Conservation (phyloP, 2,797 vertebrate species). For the Pygocentrus nattereri region DNA sequence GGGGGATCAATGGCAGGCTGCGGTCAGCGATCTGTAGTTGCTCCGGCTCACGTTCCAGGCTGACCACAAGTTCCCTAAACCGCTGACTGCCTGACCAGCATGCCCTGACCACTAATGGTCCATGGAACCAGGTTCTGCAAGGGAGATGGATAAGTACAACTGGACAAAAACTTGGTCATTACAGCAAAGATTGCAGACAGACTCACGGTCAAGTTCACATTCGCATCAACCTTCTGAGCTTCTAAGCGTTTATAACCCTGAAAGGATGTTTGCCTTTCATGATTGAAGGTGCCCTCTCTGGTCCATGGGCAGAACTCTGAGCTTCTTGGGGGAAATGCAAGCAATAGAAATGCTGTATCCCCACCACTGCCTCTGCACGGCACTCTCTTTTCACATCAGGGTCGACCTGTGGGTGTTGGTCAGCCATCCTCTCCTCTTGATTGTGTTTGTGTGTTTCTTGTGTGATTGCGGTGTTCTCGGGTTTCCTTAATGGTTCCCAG, state of each 20-base stretch:
- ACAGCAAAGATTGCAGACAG: slow-evolving; percentile 6
- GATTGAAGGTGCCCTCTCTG: background rate
- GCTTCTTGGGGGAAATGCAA: slow-evolving; percentile 39
- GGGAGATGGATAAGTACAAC: slow-evolving; percentile 32
- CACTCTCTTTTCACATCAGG: slow-evolving; percentile 65
- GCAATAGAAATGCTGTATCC: slow-evolving; percentile 32
- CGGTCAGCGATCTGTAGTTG: slow-evolving; percentile 81
- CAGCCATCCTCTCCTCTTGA: slow-evolving; percentile 61
- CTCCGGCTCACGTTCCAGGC: slow-evolving; percentile 49
- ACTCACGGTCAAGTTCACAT: background rate
- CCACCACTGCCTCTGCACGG: slow-evolving; percentile 36
- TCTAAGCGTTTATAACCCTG: background rate
- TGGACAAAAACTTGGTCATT: background rate
- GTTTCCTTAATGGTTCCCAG: slow-evolving; percentile 87
- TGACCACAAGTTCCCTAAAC: slow-evolving; percentile 62
- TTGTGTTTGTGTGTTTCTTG: slow-evolving; percentile 82
- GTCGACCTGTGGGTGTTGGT: slow-evolving; percentile 51
- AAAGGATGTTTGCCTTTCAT: background rate
- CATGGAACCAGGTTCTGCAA: slow-evolving; percentile 37
- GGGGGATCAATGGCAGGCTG: slow-evolving; percentile 85
- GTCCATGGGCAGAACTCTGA: background rate
- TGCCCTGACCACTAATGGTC: slow-evolving; percentile 60
- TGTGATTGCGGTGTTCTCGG: slow-evolving; percentile 82
- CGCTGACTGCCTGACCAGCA: slow-evolving; percentile 58
- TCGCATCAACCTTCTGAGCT: too few relatives aligned